A percentile compares a stretch with the other conserved stretches of the same genome.
Evolutionary conservation across 2,797 vertebrate species (phyloP).

Genomic region (Hoplostethus mediterraneus): DNA sequence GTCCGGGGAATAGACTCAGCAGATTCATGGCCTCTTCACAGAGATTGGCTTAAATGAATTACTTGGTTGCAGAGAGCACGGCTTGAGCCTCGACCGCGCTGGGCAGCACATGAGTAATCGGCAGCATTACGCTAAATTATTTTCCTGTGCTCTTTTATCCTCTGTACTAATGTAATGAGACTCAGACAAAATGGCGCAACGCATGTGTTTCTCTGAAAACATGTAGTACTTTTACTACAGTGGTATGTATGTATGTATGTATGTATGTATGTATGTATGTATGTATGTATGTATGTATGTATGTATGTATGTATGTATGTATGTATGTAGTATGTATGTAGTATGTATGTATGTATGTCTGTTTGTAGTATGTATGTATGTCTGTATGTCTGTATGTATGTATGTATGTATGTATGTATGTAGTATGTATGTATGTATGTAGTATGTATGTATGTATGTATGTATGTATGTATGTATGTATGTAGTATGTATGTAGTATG

Average conservation of each 20-base stretch:
- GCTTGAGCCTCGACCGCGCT: conserved; percentile 19
- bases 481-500: too few species aligned
- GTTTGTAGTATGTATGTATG: too few species aligned
- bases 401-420: too few species aligned
- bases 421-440: too few species aligned
- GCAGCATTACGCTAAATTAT: conserved; percentile 23
- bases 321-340: too few species aligned
- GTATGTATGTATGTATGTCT: too few species aligned
- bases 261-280: too few species aligned
- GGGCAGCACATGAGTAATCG: conserved; percentile 35
- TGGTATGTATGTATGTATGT: background rate
- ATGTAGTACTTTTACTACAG: background rate
- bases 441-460: too few species aligned
- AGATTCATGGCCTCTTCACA: conserved; percentile 32
- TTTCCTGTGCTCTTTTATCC: conserved; percentile 23
- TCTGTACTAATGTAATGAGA: conserved; percentile 36
- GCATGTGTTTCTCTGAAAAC: background rate
- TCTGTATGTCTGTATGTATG: too few species aligned
- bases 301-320: too few species aligned
- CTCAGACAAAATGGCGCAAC: background rate
- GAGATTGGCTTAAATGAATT: conserved; percentile 23
- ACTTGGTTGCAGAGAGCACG: conserved; percentile 2
- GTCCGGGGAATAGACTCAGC: background rate
- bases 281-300: too few species aligned
- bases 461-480: too few species aligned